Conservation (phyloP, 2,888 invertebrate genomes). For the Microchrysa polita region DNA sequence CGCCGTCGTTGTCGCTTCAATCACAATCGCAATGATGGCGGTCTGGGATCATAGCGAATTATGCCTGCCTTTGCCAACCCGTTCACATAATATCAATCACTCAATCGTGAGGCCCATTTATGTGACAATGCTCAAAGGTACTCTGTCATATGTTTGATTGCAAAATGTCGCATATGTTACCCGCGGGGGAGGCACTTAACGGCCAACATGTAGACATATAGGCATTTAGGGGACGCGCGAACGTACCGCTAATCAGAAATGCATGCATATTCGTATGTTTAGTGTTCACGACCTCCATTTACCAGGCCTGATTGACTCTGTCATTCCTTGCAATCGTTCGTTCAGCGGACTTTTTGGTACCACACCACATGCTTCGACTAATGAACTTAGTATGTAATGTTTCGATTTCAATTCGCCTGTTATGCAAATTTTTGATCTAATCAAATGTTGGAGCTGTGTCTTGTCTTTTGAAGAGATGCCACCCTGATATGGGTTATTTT, state of each 20-base stretch:
- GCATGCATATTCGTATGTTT: slow-evolving; percentile 19
- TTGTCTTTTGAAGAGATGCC: no score
- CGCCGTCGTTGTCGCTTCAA: no score
- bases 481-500: no score
- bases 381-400: slow-evolving; percentile 38
- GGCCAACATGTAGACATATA: slow-evolving; percentile 37
- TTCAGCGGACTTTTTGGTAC: slow-evolving; percentile 44
- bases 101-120: slow-evolving; percentile 22
- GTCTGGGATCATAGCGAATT: slow-evolving; percentile 10
- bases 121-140: slow-evolving; percentile 30
- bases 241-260: slow-evolving; percentile 47
- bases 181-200: slow-evolving; percentile 44
- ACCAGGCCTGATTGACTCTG: slow-evolving; percentile 9
- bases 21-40: neutral
- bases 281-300: slow-evolving; percentile 7
- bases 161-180: slow-evolving; percentile 49
- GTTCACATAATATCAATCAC: slow-evolving; percentile 25
- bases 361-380: slow-evolving; percentile 40
- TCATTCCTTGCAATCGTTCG: slow-evolving; percentile 25
- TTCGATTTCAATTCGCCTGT: slow-evolving; percentile 46
- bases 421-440: slow-evolving; percentile 47
- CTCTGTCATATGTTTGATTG: slow-evolving; percentile 49
- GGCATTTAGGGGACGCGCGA: slow-evolving; percentile 32
- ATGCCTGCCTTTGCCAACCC: no score
- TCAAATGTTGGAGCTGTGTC: slow-evolving; percentile 25